Evolutionary conservation across 2,797 vertebrate genomes (phyloP), one percentile per base, ranked within the genome.

Genomic region (Neostethus bicornis): DNA sequence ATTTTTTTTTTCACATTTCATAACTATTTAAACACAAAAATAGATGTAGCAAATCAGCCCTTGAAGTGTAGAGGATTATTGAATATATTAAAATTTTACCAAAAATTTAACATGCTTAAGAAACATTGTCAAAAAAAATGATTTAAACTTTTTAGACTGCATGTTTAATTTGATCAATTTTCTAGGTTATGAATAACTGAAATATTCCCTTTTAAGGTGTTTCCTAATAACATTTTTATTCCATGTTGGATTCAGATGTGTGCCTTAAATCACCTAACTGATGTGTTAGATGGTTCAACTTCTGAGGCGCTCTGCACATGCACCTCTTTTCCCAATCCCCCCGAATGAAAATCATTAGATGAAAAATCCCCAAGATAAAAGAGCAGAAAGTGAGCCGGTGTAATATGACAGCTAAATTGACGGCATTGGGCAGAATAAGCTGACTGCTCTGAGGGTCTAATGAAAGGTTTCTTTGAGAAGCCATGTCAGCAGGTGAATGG

Each of bases 381-480:
- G 83, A 39, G 64, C 60, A 54, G 66, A 83, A 74, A 76, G 63
- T 61, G 69, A 84, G 74, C 62, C 52, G 38, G 81, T 67, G 75
- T 85, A 86, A 86, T 80, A 69, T 85, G 81, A 85, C 79, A 70
- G 70, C 77, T 78, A 81, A 82, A 85, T 78, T 85, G 80, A 89
- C 63, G 57, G 70, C 64, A 64, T 55, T 47, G 70, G 79, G 70
- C 70, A 39, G 73, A 72, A 70, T 77, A 66, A 82, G 81, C 76
- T 53, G 77, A 73, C 61, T 86, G 77, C 74, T 84, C 77, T 70
- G 74, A 83, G 72, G 70, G 70, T 70, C 75, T 84, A 81, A 87
- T 90, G 85, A 89, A 90, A 88, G 81, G 81, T 73, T 85, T 81
- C 84, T 88, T 88, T 88, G 79, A 89, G 72, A 74, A 79, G 78